Evolutionary conservation across 2,113 vertebrate genomes (phyloP).

Genomic region (Chlamydotis undulata): DNA sequence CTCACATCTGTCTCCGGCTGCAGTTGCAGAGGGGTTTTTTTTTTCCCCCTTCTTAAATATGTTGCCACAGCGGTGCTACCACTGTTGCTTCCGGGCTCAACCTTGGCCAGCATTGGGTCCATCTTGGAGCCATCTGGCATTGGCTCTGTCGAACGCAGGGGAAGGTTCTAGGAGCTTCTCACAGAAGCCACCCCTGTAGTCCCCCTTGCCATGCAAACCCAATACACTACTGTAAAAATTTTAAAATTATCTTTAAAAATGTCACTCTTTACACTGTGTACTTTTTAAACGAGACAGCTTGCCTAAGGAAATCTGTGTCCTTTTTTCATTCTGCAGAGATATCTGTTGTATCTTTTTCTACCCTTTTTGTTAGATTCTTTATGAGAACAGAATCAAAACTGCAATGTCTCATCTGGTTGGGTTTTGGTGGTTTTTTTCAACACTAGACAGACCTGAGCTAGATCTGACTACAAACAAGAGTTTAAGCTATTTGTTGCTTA

Average conservation of each 20-base stretch:
- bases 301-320: neutral
- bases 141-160: too few relatives aligned
- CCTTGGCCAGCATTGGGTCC: too few relatives aligned
- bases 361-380: neutral
- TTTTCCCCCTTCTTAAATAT: too few relatives aligned
- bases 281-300: neutral
- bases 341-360: neutral
- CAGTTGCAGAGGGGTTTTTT: too few relatives aligned
- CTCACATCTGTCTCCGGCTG: too few relatives aligned
- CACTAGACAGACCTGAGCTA: neutral
- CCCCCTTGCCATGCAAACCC: too few relatives aligned
- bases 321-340: neutral
- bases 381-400: neutral
- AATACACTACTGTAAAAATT: neutral
- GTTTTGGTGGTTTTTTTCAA: neutral
- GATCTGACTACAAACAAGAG: constrained; percentile 3
- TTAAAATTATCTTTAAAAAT: neutral
- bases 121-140: too few relatives aligned
- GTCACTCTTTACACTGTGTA: neutral
- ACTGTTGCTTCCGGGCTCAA: too few relatives aligned
- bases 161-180: too few relatives aligned
- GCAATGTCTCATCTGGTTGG: neutral
- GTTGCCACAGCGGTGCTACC: too few relatives aligned
- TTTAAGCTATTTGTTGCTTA: constrained; percentile 40
- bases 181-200: too few relatives aligned